Percentiles rank a stretch among this genome's conserved stretches.
Conservation (phyloP, 1,140 invertebrate species). For the Periplaneta americana region DNA sequence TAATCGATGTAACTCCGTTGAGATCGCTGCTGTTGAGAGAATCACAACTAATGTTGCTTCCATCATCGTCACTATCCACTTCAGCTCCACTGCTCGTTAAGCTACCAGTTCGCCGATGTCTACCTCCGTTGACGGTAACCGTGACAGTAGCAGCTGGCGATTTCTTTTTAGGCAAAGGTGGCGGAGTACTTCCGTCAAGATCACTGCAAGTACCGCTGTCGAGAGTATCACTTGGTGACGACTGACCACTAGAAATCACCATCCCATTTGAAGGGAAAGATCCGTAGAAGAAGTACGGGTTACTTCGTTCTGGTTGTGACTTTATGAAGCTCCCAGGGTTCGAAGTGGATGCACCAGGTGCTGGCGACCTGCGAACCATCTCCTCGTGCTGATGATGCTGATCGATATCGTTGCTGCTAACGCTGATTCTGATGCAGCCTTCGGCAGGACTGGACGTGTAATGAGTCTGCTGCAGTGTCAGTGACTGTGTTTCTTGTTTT, state of each 20-base stretch:
- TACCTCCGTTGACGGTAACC: conserved; percentile 39
- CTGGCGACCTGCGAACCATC: conserved; percentile 7
- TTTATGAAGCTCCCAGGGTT: not conserved
- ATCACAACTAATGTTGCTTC: conserved; percentile 65
- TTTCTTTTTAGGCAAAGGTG: conserved; percentile 62
- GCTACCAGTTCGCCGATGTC: conserved; percentile 43
- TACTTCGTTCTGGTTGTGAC: conserved; percentile 22
- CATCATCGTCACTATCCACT: conserved; percentile 51
- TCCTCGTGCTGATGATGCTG: not conserved
- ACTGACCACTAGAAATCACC: conserved; percentile 54
- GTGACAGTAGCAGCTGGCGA: conserved; percentile 33
- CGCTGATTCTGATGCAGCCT: conserved; percentile 14
- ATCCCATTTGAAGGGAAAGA: conserved; percentile 37
- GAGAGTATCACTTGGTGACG: conserved; percentile 68
- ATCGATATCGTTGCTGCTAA: not conserved
- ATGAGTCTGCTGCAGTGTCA: not conserved
- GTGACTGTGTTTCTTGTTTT: not conserved
- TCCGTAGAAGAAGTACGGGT: conserved; percentile 49
- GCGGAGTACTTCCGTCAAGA: conserved; percentile 60
- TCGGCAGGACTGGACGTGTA: not conserved
- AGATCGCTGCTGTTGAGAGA: conserved; percentile 53
- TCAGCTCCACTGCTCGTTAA: conserved; percentile 49
- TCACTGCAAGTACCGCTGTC: conserved; percentile 81
- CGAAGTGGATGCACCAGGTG: too few species aligned
- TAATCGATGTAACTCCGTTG: not conserved